Conservation (phyloP, 2,888 invertebrate species). For the Drosophila pseudotalamancana region DNA sequence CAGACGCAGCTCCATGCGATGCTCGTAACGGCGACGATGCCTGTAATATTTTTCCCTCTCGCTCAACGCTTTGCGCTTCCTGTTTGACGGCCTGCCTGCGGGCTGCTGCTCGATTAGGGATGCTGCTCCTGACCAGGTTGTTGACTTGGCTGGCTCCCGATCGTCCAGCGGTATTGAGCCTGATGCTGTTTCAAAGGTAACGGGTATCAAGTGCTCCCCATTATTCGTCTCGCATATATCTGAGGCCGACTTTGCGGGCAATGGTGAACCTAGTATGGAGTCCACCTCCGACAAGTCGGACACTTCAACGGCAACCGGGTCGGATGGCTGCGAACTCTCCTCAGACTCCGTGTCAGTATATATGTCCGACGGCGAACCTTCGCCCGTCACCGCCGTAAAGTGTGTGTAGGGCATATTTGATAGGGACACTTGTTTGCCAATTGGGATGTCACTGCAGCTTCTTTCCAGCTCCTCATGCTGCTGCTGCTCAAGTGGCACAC, state of each 20-base stretch:
- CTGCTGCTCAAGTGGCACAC: constrained; percentile 3
- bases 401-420: constrained; percentile 8
- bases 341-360: constrained; percentile 40
- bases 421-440: constrained; percentile 16
- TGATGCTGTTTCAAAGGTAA: not conserved
- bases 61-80: constrained; percentile 31
- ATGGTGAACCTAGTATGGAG: not conserved
- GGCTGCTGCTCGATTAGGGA: not conserved
- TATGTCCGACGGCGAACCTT: constrained; percentile 10
- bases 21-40: constrained; percentile 79
- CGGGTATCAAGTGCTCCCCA: constrained; percentile 9
- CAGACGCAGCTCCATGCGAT: constrained; percentile 78
- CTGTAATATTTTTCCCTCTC: constrained; percentile 79
- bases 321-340: constrained; percentile 43
- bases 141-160: not conserved
- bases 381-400: not conserved
- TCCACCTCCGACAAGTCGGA: constrained; percentile 46
- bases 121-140: not conserved
- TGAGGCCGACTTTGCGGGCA: constrained; percentile 1
- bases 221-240: not conserved
- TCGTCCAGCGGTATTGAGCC: constrained; percentile 2
- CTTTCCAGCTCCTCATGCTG: constrained; percentile 23
- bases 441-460: constrained; percentile 17
- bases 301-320: constrained; percentile 42
- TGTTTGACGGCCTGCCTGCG: constrained; percentile 5